Evolutionary conservation across 2,113 vertebrate genomes (phyloP).

Genomic region (Lethenteron reissneri): DNA sequence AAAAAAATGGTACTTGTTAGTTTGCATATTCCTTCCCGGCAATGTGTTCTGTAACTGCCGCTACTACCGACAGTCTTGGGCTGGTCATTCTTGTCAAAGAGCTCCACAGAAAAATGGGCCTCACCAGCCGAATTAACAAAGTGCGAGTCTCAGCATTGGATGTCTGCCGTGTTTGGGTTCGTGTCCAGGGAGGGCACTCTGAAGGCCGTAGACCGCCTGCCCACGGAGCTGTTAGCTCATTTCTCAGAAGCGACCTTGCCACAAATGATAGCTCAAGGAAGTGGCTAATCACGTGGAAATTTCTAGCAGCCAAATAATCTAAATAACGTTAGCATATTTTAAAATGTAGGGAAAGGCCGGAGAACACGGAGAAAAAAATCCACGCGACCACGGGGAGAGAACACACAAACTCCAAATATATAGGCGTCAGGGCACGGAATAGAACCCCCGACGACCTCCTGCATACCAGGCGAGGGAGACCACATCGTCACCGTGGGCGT

Average conservation of each 20-base stretch:
- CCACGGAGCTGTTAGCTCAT: no score
- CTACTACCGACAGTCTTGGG: no score
- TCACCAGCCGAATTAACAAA: constrained; percentile 14
- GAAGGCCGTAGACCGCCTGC: constrained; percentile 65
- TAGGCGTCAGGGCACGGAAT: not conserved
- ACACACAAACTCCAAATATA: not conserved
- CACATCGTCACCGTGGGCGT: not conserved
- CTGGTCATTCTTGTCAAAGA: constrained; percentile 12
- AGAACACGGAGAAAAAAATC: not conserved
- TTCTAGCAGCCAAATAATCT: no score
- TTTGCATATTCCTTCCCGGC: constrained; percentile 15
- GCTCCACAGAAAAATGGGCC: constrained; percentile 12
- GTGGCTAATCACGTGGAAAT: no score
- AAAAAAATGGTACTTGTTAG: no score
- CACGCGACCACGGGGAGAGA: not conserved
- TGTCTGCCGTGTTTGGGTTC: constrained; percentile 18
- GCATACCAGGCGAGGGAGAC: not conserved
- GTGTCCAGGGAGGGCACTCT: constrained; percentile 66
- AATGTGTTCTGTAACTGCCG: constrained; percentile 8
- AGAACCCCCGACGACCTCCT: not conserved
- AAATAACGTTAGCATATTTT: no score
- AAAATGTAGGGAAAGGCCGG: no score
- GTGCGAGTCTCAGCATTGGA: not conserved
- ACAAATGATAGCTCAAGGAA: no score
- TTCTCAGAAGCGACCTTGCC: no score